Evolutionary conservation across 1,140 invertebrate species (phyloP), one percentile per base, ranked within the genome.

Genomic region (Halictus rubicundus): DNA sequence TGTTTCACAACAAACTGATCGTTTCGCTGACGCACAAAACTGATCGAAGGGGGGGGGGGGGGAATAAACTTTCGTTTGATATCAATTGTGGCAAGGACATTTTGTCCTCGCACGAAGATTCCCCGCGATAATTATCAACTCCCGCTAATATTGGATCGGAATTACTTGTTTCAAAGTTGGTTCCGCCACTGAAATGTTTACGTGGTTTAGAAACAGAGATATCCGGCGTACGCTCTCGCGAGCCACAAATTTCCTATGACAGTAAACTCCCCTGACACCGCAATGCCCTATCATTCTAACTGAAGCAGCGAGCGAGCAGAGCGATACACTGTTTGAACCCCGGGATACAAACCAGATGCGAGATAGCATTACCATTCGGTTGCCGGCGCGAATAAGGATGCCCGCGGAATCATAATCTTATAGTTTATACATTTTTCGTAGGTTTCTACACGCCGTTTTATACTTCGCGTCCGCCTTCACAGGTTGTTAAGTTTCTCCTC

Each of bases 161-260:
- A 27, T 61, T 16, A 27, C 23, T 27, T 16, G 59, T 61, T 61
- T 61, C 23, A 16, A 61, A 61, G 25, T 57, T 27, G 25, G 10
- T 61, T 61, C 25, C 25, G 16, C 12, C 8, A 27, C 25, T 27
- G 23, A 32, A 27, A 27, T 32, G 59, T 61, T 61, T 16, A 27
- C 25, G 59, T 32, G 59, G 59, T 61, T 61, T 32, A 27, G 59
- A 61, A 14, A 61, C 25, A 61, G 59, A 61, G 59, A 61, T 61
- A 61, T 61, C 59, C 59, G 27, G 10, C 14, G 59, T 32, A 16
- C 59, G 25, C 59, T 25, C 59, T 25, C 14, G 25, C n/a, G 49
- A 21, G 59, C 59, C 25, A 61, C 23, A 61, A 61, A 27, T 61
- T 61, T 61, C 59, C 59, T 61, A 61, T 61, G 59, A 61, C 59